phyloP scores from a whole-genome alignment of 2,113 vertebrate species.

The Cavia porcellus region DNA sequence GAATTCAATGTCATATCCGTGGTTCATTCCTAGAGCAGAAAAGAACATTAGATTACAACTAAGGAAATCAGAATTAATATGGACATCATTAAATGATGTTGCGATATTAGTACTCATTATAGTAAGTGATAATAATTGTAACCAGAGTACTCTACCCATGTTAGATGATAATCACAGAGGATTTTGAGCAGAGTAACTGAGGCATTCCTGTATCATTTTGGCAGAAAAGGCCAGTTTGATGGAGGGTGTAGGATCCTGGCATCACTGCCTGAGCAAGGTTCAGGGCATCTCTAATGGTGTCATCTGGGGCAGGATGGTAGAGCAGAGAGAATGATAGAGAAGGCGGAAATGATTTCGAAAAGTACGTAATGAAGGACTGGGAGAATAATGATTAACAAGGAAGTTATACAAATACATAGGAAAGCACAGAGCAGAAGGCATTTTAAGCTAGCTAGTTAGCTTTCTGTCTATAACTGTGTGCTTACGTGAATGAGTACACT shows the following conservation, averaged over 20 bases:
- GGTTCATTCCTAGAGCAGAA: not conserved
- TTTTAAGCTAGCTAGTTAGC: not conserved
- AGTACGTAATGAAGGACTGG: not conserved
- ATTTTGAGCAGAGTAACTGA: not conserved
- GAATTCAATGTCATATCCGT: not conserved
- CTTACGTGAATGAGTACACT: no score
- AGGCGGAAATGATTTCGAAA: not conserved
- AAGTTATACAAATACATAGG: not conserved
- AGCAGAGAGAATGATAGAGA: not conserved
- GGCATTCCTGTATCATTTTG: not conserved
- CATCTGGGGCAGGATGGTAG: not conserved
- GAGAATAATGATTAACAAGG: not conserved
- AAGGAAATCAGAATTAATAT: not conserved
- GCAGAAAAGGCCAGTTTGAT: not conserved
- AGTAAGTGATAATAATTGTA: not conserved
- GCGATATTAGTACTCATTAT: not conserved
- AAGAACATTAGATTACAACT: not conserved
- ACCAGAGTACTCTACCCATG: not conserved
- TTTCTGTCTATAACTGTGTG: not conserved
- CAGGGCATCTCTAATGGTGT: no score
- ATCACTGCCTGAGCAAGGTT: not conserved
- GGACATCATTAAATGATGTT: not conserved
- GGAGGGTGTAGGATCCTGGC: no score
- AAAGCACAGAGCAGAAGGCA: not conserved
- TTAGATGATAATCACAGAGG: not conserved